phyloP scores from a whole-genome alignment of 2,113 vertebrate genomes.

The Bujurquina vittata region DNA sequence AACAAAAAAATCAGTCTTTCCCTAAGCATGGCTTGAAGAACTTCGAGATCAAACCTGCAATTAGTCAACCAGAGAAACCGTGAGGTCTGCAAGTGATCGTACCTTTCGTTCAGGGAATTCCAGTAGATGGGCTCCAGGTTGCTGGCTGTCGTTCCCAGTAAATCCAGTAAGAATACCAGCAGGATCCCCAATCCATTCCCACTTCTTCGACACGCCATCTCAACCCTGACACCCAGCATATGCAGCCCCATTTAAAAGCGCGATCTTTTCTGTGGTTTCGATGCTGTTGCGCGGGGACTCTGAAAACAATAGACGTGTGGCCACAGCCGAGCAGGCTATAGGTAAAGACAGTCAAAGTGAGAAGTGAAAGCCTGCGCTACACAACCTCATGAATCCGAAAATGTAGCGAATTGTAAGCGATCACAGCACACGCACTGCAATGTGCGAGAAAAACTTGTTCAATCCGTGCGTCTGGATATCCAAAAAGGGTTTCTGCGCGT shows the following conservation, averaged over 20 bases:
- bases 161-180: constrained; percentile 83
- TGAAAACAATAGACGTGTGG: constrained; percentile 58
- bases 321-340: constrained; percentile 53
- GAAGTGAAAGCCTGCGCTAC: constrained; percentile 40
- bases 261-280: constrained; percentile 7
- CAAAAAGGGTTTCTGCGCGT: constrained; percentile 43
- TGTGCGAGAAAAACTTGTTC: constrained; percentile 50
- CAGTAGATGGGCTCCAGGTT: constrained; percentile 87
- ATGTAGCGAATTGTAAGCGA: not conserved
- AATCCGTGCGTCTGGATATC: constrained; percentile 53
- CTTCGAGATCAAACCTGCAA: not conserved
- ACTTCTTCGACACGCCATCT: constrained; percentile 77
- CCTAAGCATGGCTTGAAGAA: not conserved
- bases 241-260: constrained; percentile 63
- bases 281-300: constrained; percentile 20
- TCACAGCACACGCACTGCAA: not conserved
- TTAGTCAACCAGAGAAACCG: constrained; percentile 1
- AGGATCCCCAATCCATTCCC: constrained; percentile 76
- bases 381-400: constrained; percentile 68
- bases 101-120: constrained; percentile 86
- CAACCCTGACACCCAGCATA: constrained; percentile 67
- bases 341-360: constrained; percentile 68
- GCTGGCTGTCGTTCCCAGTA: constrained; percentile 81
- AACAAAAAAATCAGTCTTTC: not conserved
- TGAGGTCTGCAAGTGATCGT: constrained; percentile 33